Evolutionary conservation across 2,797 vertebrate genomes (phyloP).

Genomic region (Dendrocincla tyrannina): DNA sequence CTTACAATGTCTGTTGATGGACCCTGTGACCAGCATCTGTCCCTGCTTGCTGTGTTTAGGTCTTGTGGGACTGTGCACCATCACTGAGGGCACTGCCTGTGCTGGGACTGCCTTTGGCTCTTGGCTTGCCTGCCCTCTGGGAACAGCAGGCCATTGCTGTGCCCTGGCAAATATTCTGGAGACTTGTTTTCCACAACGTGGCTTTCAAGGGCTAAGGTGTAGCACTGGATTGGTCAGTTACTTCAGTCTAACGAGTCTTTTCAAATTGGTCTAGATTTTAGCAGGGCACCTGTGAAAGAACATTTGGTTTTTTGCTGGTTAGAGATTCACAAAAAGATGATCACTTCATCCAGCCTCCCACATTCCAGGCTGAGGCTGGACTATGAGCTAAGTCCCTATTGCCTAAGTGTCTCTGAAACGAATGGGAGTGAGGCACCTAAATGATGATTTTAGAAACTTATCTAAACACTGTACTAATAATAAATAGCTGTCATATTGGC

Average conservation of each 20-base stretch:
- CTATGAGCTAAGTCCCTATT: not conserved
- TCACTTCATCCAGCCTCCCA: not conserved
- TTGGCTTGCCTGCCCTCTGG: not conserved
- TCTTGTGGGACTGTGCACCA: not conserved
- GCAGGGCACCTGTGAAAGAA: not conserved
- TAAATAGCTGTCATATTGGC: not conserved
- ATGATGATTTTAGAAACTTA: not conserved
- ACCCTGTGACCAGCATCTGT: not conserved
- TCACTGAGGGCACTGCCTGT: not conserved
- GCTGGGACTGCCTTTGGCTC: not conserved
- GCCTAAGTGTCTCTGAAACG: not conserved
- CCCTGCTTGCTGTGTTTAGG: not conserved
- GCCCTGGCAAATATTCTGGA: not conserved
- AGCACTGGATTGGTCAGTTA: not conserved
- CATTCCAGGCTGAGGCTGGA: not conserved
- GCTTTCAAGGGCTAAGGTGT: not conserved
- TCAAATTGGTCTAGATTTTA: not conserved
- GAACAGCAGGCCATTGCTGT: not conserved
- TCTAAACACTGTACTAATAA: conserved; percentile 11
- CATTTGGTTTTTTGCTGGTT: not conserved
- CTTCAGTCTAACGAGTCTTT: not conserved
- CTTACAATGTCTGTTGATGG: not conserved
- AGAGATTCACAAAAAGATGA: not conserved
- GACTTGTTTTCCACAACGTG: not conserved
- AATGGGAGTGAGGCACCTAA: not conserved